These are phyloP conservation scores for Prietella phreatophila DNA, from an alignment of 2,113 vertebrate genomes.

Conservation along the genomic window DNA sequence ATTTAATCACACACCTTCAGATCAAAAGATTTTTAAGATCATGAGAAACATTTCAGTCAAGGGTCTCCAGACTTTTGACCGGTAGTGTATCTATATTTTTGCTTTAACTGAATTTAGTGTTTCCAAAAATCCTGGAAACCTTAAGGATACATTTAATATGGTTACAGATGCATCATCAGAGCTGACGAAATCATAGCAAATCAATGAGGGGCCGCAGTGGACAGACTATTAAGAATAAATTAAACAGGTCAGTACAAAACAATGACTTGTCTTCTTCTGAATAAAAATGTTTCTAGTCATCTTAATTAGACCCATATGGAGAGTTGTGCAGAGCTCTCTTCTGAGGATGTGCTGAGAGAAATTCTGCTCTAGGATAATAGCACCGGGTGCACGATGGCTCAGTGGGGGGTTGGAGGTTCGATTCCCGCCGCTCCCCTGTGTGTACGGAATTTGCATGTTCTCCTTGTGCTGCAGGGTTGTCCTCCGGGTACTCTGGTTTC, in stretches of 20 bases:
- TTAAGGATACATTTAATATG: not conserved
- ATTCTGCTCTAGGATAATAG: constrained; percentile 61
- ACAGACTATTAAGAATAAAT: constrained; percentile 60
- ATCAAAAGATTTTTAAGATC: no score
- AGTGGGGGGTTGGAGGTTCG: no score
- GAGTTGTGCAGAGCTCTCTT: constrained; percentile 59
- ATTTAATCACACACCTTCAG: no score
- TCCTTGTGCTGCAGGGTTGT: no score
- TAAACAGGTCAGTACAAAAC: constrained; percentile 49
- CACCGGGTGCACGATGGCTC: not conserved
- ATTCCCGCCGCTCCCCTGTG: no score
- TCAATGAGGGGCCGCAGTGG: not conserved
- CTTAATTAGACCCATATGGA: constrained; percentile 87
- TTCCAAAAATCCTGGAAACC: not conserved
- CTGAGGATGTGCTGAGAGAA: constrained; percentile 61
- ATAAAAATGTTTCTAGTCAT: constrained; percentile 73
- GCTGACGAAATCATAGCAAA: constrained; percentile 9
- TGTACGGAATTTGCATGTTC: no score
- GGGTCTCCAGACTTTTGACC: no score
- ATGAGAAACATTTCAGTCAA: no score
- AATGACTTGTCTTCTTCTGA: constrained; percentile 70
- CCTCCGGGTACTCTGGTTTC: no score
- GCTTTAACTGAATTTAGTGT: not conserved
- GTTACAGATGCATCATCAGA: not conserved
- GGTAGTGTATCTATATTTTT: not conserved